Evolutionary conservation across 1,140 invertebrate species (phyloP).

Genomic region (Drosophila simulans): DNA sequence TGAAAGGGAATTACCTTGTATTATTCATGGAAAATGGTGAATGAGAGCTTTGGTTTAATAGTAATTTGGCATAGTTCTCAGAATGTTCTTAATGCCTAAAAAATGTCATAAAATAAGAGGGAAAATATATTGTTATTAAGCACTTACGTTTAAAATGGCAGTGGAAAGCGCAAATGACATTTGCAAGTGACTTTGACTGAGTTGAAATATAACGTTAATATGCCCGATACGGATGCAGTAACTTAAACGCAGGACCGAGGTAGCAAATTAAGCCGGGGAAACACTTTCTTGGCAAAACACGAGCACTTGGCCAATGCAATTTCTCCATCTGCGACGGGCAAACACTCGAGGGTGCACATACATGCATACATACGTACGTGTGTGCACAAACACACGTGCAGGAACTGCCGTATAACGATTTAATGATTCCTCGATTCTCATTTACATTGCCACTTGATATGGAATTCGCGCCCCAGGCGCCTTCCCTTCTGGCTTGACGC

Average conservation of each 20-base stretch:
- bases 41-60: neutral
- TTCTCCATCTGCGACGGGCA: neutral
- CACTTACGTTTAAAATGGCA: too few relatives aligned
- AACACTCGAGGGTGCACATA: conserved; percentile 1
- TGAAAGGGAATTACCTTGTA: neutral
- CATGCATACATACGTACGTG: neutral
- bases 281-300: conserved; percentile 7
- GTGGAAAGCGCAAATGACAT: too few relatives aligned
- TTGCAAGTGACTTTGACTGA: too few relatives aligned
- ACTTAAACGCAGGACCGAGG: neutral
- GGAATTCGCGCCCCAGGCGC: conserved; percentile 28
- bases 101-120: too few relatives aligned
- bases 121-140: too few relatives aligned
- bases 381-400: conserved; percentile 1
- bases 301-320: conserved; percentile 13
- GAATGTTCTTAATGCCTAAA: too few relatives aligned
- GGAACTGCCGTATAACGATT: conserved; percentile 32
- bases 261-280: neutral
- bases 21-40: neutral
- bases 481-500: conserved; percentile 28
- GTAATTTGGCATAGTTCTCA: too few relatives aligned
- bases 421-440: conserved; percentile 42
- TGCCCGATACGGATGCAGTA: neutral
- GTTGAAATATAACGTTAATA: neutral
- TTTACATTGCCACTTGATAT: conserved; percentile 37